Base-by-base conservation (phyloP, 2,888 invertebrate species). In the Syritta pipiens region DNA sequence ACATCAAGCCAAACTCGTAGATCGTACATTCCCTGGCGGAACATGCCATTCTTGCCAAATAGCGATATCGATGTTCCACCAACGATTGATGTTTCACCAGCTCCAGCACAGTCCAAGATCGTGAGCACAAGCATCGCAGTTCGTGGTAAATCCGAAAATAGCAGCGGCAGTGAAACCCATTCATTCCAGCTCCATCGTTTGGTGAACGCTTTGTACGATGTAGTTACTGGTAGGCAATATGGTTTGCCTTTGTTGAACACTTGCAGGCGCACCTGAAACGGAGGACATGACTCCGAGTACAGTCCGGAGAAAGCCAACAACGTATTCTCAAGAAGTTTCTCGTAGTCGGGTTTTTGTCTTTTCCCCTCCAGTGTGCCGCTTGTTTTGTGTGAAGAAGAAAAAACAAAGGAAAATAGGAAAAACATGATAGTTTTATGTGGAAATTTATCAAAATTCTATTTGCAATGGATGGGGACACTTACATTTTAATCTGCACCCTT, bases 101-200 rank as follows among this genome's bases (percentile, higher is more conserved):
- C 95, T 0, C 97, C 97, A 20, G 95, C 94, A 85, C 97, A 96
- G 89, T 98, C 98, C 86, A 95, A 96, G 55, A 98, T 93, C 4
- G 97, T 97, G 86, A 98, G 91, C 0, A 95, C 95, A 6, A 99
- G 90, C 75, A 94, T 92, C 0, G 98, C 94, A 85, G 95, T 94
- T 65, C 96, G 91, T 0, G 98, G 98, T 30, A 99, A 89, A 87
- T 98, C 97, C 85, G 95, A 95, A 89, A 94, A 98, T 87, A 94
- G 94, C 26, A 98, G 91, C 0, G 98, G 98, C 62, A 99, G 90
- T 0, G 93, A 94, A 26, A 99, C 91, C 98, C 98, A 98, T 89
- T 99, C 98, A 87, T 98, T 98, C 98, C 98, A 99, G 86, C 97
- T 97, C 97, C 97, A 98, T 84, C 98, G 90, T 60, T 94, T 95